phyloP scores from a whole-genome alignment of 1,140 invertebrate species.

The Mya arenaria region DNA sequence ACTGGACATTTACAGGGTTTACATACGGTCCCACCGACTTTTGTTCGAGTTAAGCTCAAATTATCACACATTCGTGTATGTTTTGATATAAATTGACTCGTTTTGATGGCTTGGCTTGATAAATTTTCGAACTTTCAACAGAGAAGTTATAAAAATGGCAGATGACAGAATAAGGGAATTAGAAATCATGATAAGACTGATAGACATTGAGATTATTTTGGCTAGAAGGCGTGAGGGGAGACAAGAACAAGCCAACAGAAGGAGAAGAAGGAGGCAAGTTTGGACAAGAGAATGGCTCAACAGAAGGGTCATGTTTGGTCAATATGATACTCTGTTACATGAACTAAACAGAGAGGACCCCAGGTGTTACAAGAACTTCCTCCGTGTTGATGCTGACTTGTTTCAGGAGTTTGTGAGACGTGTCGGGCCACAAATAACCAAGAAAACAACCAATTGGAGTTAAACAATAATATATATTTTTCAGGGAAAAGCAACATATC shows the following conservation, averaged over 20 bases:
- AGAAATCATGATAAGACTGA: too few species aligned
- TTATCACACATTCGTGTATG: too few species aligned
- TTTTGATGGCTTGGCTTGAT: too few species aligned
- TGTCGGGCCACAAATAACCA: conserved; percentile 36
- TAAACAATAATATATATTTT: conserved; percentile 35
- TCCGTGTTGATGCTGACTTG: conserved; percentile 50
- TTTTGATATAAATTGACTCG: too few species aligned
- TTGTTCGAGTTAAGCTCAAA: too few species aligned
- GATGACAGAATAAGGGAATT: too few species aligned
- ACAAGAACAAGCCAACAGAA: background rate
- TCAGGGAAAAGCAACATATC: conserved; percentile 13
- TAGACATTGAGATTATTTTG: conserved; percentile 17
- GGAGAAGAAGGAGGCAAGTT: background rate
- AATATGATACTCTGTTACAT: conserved; percentile 52
- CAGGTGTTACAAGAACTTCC: conserved; percentile 44
- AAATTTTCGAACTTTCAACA: too few species aligned
- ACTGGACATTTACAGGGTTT: too few species aligned
- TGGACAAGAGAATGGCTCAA: conserved; percentile 44
- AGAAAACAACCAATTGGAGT: conserved; percentile 33
- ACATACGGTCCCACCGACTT: too few species aligned
- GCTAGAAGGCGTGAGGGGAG: conserved; percentile 1
- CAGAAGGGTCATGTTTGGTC: conserved; percentile 45
- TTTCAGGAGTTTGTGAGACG: conserved; percentile 44
- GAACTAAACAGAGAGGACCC: conserved; percentile 48
- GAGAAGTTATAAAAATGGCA: too few species aligned